Percentiles rank a stretch among this genome's conserved stretches.
phyloP scores from a whole-genome alignment of 2,888 invertebrate species.

The Monoplex corrugatus region DNA sequence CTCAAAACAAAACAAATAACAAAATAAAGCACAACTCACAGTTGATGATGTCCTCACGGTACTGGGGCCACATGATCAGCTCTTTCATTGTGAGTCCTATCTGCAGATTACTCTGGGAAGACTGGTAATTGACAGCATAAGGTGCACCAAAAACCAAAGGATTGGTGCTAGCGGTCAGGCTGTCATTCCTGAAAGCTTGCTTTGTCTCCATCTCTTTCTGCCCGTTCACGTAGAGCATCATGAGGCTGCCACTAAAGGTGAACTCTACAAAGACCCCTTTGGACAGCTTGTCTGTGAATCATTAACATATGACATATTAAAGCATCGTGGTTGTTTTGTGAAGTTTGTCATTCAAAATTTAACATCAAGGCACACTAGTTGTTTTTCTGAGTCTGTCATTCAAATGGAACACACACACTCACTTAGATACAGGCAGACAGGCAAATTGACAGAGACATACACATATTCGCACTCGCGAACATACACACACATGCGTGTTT shows the following conservation, averaged over 20 bases:
- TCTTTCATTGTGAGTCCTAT: not conserved
- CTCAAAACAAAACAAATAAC: too few relatives aligned
- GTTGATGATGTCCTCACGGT: not conserved
- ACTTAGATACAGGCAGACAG: too few relatives aligned
- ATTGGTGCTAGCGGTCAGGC: too few relatives aligned
- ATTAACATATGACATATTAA: too few relatives aligned
- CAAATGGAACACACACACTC: too few relatives aligned
- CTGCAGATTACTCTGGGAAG: not conserved
- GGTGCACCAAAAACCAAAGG: not conserved
- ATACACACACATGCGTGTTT: conserved; percentile 1
- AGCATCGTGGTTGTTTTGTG: too few relatives aligned
- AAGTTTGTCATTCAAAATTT: too few relatives aligned
- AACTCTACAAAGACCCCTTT: conserved; percentile 14
- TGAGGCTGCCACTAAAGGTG: not conserved
- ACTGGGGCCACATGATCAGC: not conserved
- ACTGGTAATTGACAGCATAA: too few relatives aligned
- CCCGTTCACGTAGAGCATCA: conserved; percentile 3
- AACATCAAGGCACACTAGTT: too few relatives aligned
- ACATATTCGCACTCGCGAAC: not conserved
- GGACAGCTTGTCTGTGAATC: not conserved
- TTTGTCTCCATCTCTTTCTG: not conserved
- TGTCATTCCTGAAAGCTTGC: not conserved
- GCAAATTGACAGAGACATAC: not conserved
- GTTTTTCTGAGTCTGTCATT: too few relatives aligned
- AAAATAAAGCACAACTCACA: too few relatives aligned